A percentile compares a stretch with the other conserved stretches of the same genome.
These are phyloP conservation scores for Helicoverpa assulta DNA, from an alignment of 2,888 invertebrate species.

Conservation along the genomic window DNA sequence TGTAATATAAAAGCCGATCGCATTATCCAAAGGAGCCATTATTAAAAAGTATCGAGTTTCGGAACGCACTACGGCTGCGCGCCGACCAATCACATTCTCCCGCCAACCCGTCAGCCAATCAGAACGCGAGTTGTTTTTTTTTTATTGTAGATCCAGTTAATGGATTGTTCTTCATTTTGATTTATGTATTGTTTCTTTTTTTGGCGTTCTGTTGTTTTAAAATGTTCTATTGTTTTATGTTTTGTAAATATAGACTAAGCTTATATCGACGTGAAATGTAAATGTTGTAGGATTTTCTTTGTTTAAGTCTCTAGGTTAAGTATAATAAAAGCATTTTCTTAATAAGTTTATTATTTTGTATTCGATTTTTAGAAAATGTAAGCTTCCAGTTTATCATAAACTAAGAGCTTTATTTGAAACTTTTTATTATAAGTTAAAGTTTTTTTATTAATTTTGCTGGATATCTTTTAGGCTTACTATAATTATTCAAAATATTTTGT, in stretches of 20 bases:
- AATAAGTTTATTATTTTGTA: too few species aligned
- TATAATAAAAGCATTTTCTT: neutral
- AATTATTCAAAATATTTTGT: too few species aligned
- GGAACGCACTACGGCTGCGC: slow-evolving; percentile 79
- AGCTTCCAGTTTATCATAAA: too few species aligned
- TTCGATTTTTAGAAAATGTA: too few species aligned
- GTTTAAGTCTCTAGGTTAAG: neutral
- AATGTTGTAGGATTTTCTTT: slow-evolving; percentile 16
- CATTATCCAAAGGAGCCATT: slow-evolving; percentile 90
- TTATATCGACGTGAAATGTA: slow-evolving; percentile 26
- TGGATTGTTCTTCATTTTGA: slow-evolving; percentile 89
- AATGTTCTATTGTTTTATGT: slow-evolving; percentile 51
- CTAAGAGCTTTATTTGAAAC: too few species aligned
- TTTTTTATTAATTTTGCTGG: too few species aligned
- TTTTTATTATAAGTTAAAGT: too few species aligned
- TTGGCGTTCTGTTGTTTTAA: slow-evolving; percentile 63
- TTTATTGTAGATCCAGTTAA: slow-evolving; percentile 86
- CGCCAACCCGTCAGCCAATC: slow-evolving; percentile 82
- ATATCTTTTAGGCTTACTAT: too few species aligned
- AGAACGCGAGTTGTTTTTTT: slow-evolving; percentile 74
- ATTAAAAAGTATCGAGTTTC: slow-evolving; percentile 90
- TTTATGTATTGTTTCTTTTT: slow-evolving; percentile 83
- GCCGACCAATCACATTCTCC: slow-evolving; percentile 80
- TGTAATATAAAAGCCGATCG: slow-evolving; percentile 87
- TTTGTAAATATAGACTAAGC: slow-evolving; percentile 44